Evolutionary conservation across 2,888 invertebrate species (phyloP), one percentile per base, ranked within the genome.

Genomic region (Incurvaria masculella): DNA sequence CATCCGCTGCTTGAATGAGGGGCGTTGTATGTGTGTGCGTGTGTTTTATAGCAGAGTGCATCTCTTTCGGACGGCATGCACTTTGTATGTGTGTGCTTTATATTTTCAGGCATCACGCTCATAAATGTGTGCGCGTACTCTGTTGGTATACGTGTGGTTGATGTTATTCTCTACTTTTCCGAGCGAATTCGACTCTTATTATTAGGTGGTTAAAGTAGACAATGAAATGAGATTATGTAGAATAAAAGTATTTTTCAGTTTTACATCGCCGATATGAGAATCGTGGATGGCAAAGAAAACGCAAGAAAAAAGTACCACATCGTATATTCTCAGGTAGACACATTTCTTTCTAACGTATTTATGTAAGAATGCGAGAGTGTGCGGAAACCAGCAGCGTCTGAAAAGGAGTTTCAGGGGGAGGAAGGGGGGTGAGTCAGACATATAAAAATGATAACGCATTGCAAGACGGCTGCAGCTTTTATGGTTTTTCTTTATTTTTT

Each of bases 371-470:
- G 62, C 59, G 59, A 17, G 59, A 63, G 63, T 69, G 68, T 65
- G 72, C 68, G 71, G 60, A 14, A 3, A 8, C 14, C 33, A 8
- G 8, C 14, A 33, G 3, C 33, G 11, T n/a, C 33, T 14, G 11
- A 33, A 62, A 66, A 65, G 65, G 65, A 70, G 67, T 63, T 65
- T 65, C 59, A 52, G 63, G 57, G 66, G 68, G 33, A 61, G 66
- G 59, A 50, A 4, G 33, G 33, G 33, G 33, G 47, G 42, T 27
- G 41, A 20, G 42, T 42, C 33, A 42, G 59, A 68, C 75, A 75
- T 76, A 78, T 78, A 76, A 78, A 78, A 78, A 78, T 78, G 76
- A 78, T 78, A 76, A 78, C 76, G 75, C 76, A 78, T 76, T 72
- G 74, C 75, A 73, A 78, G 76, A 76, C 76, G 76, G 74, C 73